These are phyloP conservation scores for Coelogynopora nodosa DNA, from an alignment of 2,888 invertebrate species.

Conservation along the genomic window DNA sequence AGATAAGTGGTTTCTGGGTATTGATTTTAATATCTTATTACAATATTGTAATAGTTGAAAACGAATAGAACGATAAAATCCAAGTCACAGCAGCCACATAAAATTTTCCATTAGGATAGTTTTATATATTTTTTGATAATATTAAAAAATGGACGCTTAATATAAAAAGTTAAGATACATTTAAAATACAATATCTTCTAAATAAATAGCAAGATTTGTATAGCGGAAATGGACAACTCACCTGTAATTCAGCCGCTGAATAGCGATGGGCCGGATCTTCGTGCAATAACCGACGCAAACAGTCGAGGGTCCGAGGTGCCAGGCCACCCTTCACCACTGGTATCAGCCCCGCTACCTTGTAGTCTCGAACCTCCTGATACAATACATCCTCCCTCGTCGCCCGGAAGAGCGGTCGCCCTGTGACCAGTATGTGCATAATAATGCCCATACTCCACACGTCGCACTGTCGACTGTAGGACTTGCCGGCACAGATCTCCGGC, in stretches of 20 bases:
- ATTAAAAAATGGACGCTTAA: too few relatives aligned
- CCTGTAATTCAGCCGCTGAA: conserved; percentile 30
- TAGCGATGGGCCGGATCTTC: conserved; percentile 34
- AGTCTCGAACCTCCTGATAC: conserved; percentile 37
- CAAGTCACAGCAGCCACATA: too few relatives aligned
- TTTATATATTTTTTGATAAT: too few relatives aligned
- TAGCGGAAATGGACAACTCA: too few relatives aligned
- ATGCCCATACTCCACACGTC: conserved; percentile 68
- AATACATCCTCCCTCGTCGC: conserved; percentile 7
- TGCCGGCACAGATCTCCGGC: conserved; percentile 66
- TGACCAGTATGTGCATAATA: conserved; percentile 62
- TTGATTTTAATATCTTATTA: too few relatives aligned
- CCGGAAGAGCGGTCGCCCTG: conserved; percentile 39
- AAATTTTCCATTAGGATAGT: too few relatives aligned
- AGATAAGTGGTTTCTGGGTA: too few relatives aligned
- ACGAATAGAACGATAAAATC: too few relatives aligned
- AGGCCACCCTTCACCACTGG: neutral
- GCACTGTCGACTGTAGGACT: conserved; percentile 66
- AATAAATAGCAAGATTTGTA: too few relatives aligned
- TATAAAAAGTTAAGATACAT: too few relatives aligned
- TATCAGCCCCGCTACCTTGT: neutral
- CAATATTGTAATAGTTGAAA: too few relatives aligned
- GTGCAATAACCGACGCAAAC: conserved; percentile 4
- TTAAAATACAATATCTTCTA: too few relatives aligned
- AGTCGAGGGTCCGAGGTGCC: neutral